Evolutionary conservation across 2,113 vertebrate species (phyloP).

Genomic region (Eretmochelys imbricata): DNA sequence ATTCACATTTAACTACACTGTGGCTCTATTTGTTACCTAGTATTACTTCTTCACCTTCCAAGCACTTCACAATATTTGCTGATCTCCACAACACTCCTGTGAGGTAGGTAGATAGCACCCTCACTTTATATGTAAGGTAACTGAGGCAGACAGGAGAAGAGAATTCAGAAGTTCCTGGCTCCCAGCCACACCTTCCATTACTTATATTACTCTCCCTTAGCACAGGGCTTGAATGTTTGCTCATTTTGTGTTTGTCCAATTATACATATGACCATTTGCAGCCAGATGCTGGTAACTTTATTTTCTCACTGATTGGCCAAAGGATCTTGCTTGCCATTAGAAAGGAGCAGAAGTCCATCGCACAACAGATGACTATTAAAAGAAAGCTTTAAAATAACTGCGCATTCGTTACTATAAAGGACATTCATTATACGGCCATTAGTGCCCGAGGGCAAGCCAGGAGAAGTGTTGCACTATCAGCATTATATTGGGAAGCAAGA

Average conservation of each 20-base stretch:
- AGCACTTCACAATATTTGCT: background rate
- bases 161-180: background rate
- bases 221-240: background rate
- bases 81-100: background rate
- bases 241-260: background rate
- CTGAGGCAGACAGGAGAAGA: background rate
- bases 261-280: fast-evolving
- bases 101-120: background rate
- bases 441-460: fast-evolving
- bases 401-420: fast-evolving
- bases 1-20: background rate
- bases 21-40: background rate
- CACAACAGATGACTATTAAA: background rate
- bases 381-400: background rate
- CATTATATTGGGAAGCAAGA: background rate
- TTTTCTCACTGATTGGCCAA: background rate
- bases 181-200: fast-evolving
- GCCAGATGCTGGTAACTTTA: fast-evolving
- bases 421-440: fast-evolving
- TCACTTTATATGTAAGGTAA: background rate
- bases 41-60: background rate
- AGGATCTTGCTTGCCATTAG: background rate
- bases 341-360: background rate
- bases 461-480: background rate
- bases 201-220: background rate